Conservation (phyloP, 2,113 vertebrate genomes). For the Centropus bengalensis region DNA sequence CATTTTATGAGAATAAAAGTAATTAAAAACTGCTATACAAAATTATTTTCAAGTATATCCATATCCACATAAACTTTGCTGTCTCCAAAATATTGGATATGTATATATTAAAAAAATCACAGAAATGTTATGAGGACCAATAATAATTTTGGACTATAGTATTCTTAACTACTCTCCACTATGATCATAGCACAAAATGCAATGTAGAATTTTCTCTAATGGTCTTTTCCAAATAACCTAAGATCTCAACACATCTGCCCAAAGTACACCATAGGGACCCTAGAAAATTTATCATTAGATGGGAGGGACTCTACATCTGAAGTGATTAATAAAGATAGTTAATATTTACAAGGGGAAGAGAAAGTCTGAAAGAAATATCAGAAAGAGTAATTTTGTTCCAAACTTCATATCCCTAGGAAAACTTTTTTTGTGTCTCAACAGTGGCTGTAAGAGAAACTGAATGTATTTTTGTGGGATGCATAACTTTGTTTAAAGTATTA, state of each 20-base stretch:
- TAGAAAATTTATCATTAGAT: background rate
- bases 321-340: background rate
- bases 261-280: background rate
- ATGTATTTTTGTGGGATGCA: background rate
- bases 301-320: background rate
- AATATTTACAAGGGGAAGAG: background rate
- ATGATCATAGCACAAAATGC: background rate
- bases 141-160: background rate
- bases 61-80: background rate
- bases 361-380: background rate
- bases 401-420: background rate
- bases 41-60: background rate
- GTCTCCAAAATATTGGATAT: background rate
- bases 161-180: background rate
- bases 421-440: background rate
- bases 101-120: background rate
- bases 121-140: background rate
- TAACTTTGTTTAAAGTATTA: background rate
- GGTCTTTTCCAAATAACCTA: background rate
- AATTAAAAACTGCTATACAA: fast-evolving
- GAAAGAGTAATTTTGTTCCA: background rate
- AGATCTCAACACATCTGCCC: background rate
- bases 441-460: background rate
- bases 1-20: background rate
- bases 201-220: background rate